Base-by-base conservation (phyloP, 2,797 vertebrate genomes). In the Synaphobranchus kaupii region DNA sequence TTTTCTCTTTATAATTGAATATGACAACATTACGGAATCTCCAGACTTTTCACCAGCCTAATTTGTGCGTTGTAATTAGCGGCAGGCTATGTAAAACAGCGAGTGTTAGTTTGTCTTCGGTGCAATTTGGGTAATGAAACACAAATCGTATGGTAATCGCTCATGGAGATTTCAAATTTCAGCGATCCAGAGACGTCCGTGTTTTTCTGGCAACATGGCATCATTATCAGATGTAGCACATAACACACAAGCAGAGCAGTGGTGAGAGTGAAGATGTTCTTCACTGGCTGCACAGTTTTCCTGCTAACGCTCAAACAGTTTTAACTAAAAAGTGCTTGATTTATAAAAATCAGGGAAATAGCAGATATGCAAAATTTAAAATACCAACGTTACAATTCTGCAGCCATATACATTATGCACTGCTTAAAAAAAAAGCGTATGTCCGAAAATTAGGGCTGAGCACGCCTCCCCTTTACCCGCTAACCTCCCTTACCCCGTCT, bases 1-100 rank as follows among this genome's bases (percentile, higher is more conserved):
- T 82, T 80, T 58, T 58, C 58, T 88, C 47, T 63, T 39, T 58
- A 85, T 88, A 88, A 88, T 85, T 88, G 87, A 85, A 52, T 82
- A 82, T 66, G 84, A 85, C 58, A 83, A 56, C 48, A 56, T 88
- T 88, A 66, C 83, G 50, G 84, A 78, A 85, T 85, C 58, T 81
- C 73, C 68, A 63, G 84, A n/a, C 63, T 73, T 56, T 58, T 28
- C 48, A 34, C 28, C 39, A 39, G 39, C 63, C 66, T 73, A 25
- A 25, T 4, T 84, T 47, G 68, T 78, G 50, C 56, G 52, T 50
- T n/a, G 56, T 71, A 85, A 66, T 71, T 44, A 34, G 47, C 20
- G 25, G 58, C 54, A 34, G 50, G 76, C 84, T 83, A 52, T 71
- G 48, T 25, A 83, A 20, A 9, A 39, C 28, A 7, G 73, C 15